Evolutionary conservation across 2,113 vertebrate genomes (phyloP).

Genomic region (Nothocercus nigrocapillus): DNA sequence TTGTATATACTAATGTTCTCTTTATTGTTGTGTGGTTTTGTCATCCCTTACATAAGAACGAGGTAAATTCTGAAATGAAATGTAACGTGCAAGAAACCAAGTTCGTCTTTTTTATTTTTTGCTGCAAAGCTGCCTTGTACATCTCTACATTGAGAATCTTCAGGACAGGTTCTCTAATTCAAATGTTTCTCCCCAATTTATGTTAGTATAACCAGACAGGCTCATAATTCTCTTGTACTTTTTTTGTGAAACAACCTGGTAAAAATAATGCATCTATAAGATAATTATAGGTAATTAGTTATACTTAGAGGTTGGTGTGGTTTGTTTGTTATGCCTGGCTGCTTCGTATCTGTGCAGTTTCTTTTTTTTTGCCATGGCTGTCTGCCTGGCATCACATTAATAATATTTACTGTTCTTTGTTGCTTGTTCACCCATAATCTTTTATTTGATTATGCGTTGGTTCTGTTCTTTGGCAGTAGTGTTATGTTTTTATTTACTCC

Average conservation of each 20-base stretch:
- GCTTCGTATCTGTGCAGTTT: not conserved
- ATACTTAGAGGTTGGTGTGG: not conserved
- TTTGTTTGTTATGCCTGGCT: not conserved
- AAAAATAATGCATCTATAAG: not conserved
- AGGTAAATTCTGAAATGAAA: not conserved
- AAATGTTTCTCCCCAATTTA: not conserved
- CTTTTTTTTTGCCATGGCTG: not conserved
- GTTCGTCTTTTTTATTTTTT: not conserved
- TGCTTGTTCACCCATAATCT: not conserved
- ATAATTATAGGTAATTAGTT: not conserved
- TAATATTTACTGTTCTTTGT: slow-evolving; percentile 33
- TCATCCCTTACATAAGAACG: not conserved
- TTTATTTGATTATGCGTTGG: not conserved
- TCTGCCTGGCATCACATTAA: not conserved
- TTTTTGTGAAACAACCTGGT: not conserved
- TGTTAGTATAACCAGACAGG: not conserved
- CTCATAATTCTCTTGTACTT: not conserved
- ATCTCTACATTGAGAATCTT: not conserved
- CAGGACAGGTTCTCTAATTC: not conserved
- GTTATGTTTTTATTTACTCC: not conserved
- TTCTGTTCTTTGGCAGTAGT: not conserved
- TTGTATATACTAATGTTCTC: not conserved
- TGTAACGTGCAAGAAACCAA: not conserved
- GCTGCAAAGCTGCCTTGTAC: not conserved
- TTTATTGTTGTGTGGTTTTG: not conserved